phyloP scores from a whole-genome alignment of 1,140 invertebrate genomes.

The Tetramorium simillimum region DNA sequence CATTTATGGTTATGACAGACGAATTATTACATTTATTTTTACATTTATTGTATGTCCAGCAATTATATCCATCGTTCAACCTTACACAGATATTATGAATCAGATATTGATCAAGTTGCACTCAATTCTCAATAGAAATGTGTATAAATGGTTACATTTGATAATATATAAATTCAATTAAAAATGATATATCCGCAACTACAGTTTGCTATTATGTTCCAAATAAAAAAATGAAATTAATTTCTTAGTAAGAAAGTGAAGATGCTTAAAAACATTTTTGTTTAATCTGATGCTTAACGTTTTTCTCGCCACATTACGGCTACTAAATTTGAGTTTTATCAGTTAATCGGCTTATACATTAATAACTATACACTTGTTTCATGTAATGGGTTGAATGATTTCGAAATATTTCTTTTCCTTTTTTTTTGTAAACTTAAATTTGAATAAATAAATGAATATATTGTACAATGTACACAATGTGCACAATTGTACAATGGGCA shows the following conservation, averaged over 20 bases:
- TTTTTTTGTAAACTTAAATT: conserved; percentile 19
- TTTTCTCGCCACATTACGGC: background rate
- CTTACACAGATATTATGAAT: background rate
- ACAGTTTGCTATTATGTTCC: background rate
- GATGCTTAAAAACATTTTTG: background rate
- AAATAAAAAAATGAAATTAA: conserved; percentile 1
- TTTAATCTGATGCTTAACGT: background rate
- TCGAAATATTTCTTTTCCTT: conserved; percentile 1
- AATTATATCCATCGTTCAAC: background rate
- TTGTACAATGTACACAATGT: no score
- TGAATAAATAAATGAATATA: background rate
- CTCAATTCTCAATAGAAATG: background rate
- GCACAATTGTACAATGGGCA: background rate
- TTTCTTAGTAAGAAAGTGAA: background rate
- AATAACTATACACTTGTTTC: background rate
- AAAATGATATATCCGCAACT: background rate
- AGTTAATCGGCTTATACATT: background rate
- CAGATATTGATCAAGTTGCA: background rate
- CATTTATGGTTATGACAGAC: background rate
- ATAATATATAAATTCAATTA: background rate
- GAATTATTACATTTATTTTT: conserved; percentile 28
- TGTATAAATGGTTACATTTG: background rate
- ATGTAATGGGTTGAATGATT: background rate
- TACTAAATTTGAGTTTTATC: background rate
- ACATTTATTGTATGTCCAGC: background rate